Evolutionary conservation across 2,113 vertebrate genomes (phyloP).

Genomic region (Pelusios castaneus): DNA sequence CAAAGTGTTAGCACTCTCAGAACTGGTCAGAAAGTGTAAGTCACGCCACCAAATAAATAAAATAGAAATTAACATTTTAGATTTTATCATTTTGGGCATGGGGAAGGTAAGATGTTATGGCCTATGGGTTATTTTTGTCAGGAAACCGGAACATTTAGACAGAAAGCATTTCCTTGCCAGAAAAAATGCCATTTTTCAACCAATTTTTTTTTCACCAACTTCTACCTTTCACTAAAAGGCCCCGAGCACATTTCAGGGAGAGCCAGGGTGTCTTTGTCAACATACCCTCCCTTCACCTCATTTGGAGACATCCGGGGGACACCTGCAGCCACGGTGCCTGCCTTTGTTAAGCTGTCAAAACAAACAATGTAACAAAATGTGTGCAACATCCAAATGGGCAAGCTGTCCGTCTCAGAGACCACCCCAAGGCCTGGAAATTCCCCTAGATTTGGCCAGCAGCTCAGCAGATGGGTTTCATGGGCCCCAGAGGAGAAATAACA

Average conservation of each 20-base stretch:
- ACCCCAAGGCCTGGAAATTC: neutral
- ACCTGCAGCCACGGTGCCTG: neutral
- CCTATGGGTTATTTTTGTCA: neutral
- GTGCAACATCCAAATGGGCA: neutral
- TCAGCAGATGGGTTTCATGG: slow-evolving; percentile 55
- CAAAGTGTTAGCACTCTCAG: neutral
- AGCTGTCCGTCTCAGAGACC: neutral
- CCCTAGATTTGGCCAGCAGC: slow-evolving; percentile 2
- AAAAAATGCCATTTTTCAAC: neutral
- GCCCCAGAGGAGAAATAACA: slow-evolving; percentile 16
- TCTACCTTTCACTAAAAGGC: neutral
- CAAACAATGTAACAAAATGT: neutral
- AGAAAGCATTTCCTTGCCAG: neutral
- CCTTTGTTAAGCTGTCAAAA: slow-evolving; percentile 15
- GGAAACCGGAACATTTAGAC: neutral
- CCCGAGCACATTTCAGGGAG: rapidly evolving
- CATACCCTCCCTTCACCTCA: neutral
- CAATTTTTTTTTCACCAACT: rapidly evolving
- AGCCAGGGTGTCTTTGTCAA: rapidly evolving
- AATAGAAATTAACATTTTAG: neutral
- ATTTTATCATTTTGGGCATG: neutral
- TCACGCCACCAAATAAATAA: neutral
- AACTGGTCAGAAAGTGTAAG: neutral
- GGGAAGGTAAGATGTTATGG: neutral
- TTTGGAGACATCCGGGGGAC: neutral